These are phyloP conservation scores for Meles meles DNA, from an alignment of 2,113 vertebrate genomes.

Conservation along the genomic window DNA sequence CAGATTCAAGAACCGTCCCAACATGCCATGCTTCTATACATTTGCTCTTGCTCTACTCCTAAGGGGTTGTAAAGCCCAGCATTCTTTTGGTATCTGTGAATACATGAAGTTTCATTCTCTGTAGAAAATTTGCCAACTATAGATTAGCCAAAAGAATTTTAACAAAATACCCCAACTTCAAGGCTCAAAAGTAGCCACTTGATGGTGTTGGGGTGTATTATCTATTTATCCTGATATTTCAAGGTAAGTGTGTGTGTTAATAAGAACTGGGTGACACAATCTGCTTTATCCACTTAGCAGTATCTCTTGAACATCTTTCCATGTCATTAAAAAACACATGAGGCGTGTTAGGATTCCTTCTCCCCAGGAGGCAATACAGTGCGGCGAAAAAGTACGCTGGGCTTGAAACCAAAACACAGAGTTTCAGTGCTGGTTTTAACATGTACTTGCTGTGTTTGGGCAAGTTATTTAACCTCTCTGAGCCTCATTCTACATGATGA, in stretches of 20 bases:
- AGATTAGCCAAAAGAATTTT: background rate
- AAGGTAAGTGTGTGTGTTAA: background rate
- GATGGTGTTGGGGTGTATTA: background rate
- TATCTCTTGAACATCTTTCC: constrained; percentile 18
- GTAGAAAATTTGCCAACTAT: background rate
- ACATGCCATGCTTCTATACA: background rate
- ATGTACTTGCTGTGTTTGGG: background rate
- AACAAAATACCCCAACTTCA: background rate
- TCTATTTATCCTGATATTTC: background rate
- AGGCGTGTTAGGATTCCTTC: background rate
- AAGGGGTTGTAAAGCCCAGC: background rate
- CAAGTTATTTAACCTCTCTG: background rate
- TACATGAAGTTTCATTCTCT: background rate
- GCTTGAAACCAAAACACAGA: background rate
- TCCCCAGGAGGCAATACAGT: background rate
- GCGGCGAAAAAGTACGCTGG: background rate
- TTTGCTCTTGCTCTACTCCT: background rate
- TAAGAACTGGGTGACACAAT: background rate
- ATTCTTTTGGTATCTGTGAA: background rate
- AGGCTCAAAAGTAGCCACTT: background rate
- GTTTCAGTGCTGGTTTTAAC: background rate
- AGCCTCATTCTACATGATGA: background rate
- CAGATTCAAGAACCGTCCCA: background rate
- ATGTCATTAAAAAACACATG: constrained; percentile 29
- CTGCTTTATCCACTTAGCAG: background rate